Percentiles rank a stretch among this genome's conserved stretches.
Evolutionary conservation across 2,888 invertebrate genomes (phyloP).

Genomic region (Xanthostigma xanthostigma): DNA sequence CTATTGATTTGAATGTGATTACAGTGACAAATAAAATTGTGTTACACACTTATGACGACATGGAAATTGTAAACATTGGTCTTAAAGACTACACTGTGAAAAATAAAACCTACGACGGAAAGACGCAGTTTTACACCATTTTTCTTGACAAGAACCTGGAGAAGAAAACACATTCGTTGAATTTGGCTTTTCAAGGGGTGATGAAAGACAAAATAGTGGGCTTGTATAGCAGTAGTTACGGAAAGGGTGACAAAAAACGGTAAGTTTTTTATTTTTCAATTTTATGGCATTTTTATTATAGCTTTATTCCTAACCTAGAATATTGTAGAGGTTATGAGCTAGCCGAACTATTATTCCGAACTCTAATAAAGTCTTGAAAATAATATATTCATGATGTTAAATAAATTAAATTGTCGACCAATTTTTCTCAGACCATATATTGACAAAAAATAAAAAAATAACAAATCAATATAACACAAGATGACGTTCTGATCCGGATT

Average conservation of each 20-base stretch:
- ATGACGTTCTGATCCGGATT: too few relatives aligned
- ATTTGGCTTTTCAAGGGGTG: conserved; percentile 46
- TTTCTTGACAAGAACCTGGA: conserved; percentile 21
- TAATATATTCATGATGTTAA: too few relatives aligned
- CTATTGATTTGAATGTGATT: conserved; percentile 30
- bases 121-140: conserved; percentile 29
- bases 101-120: conserved; percentile 13
- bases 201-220: conserved; percentile 54
- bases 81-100: neutral
- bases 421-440: too few relatives aligned
- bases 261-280: conserved; percentile 18
- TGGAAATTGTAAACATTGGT: neutral
- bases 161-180: conserved; percentile 31
- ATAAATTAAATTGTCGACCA: too few relatives aligned
- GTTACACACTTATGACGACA: conserved; percentile 34
- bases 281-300: too few relatives aligned
- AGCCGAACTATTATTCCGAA: too few relatives aligned
- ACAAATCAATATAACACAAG: too few relatives aligned
- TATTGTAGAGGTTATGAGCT: too few relatives aligned
- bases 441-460: too few relatives aligned
- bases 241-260: conserved; percentile 29
- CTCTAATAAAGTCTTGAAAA: too few relatives aligned
- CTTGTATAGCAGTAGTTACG: conserved; percentile 53
- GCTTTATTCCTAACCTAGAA: too few relatives aligned
- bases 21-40: conserved; percentile 32